phyloP scores from a whole-genome alignment of 2,888 invertebrate genomes.

The Campoplex capitator region DNA sequence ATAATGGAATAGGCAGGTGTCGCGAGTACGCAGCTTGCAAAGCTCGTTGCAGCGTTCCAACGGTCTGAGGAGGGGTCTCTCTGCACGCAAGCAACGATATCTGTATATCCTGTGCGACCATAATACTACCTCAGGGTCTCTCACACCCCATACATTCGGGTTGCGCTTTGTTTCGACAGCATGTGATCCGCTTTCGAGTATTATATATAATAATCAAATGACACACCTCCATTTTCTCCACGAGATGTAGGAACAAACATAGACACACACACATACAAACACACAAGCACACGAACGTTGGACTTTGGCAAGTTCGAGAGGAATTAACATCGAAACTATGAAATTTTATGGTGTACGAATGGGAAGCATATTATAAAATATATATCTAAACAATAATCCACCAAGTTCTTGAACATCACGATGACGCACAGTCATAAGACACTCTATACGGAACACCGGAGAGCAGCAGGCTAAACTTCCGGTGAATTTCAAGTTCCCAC shows the following conservation, averaged over 20 bases:
- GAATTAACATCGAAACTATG: slow-evolving; percentile 24
- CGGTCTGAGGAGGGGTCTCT: neutral
- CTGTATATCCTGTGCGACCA: neutral
- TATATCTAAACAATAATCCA: neutral
- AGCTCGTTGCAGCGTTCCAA: slow-evolving; percentile 11
- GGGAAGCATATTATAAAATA: slow-evolving; percentile 17
- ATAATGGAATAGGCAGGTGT: slow-evolving; percentile 18
- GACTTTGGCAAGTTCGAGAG: slow-evolving; percentile 24
- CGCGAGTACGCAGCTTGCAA: slow-evolving; percentile 24
- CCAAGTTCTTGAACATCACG: neutral
- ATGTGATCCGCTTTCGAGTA: slow-evolving; percentile 36
- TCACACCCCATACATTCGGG: neutral
- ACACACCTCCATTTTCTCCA: neutral
- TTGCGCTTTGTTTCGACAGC: slow-evolving; percentile 21
- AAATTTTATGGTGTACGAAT: neutral
- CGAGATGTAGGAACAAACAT: neutral
- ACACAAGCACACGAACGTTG: neutral
- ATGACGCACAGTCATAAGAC: neutral
- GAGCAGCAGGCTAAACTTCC: slow-evolving; percentile 1
- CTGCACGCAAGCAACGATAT: slow-evolving; percentile 7
- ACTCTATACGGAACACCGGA: neutral
- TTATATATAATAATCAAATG: slow-evolving; percentile 8
- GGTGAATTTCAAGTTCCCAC: slow-evolving; percentile 23
- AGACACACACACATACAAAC: neutral
- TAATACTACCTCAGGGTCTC: slow-evolving; percentile 21